A percentile compares a stretch with the other conserved stretches of the same genome.
Conservation (phyloP, 2,797 vertebrate species). For the Brachyrhaphis roseni region DNA sequence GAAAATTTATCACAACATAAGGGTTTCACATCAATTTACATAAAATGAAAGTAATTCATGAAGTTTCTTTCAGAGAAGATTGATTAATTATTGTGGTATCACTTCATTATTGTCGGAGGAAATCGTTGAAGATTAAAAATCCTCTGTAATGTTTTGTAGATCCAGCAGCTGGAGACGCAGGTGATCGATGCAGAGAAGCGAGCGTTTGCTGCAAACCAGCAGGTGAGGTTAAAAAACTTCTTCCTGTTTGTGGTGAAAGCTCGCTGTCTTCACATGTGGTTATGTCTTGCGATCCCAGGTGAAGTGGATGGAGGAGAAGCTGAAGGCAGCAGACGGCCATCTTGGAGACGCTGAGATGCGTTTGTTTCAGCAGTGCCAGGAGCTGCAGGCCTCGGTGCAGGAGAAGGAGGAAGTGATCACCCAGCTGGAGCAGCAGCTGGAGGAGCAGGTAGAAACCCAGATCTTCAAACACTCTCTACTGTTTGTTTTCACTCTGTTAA, state of each 20-base stretch:
- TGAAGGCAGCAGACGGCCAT: conserved; percentile 89
- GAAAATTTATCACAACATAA: too few species aligned
- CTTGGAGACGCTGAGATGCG: conserved; percentile 88
- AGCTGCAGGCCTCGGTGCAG: conserved; percentile 87
- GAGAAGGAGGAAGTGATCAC: conserved; percentile 91
- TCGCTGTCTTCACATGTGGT: background rate
- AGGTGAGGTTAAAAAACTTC: conserved; percentile 77
- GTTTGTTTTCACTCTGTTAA: too few species aligned
- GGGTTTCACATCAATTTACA: too few species aligned
- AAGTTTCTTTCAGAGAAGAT: background rate
- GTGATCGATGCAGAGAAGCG: conserved; percentile 91
- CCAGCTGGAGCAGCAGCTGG: conserved; percentile 90
- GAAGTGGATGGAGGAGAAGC: conserved; percentile 96
- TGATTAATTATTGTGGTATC: background rate
- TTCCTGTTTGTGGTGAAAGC: background rate
- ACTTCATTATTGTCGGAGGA: background rate
- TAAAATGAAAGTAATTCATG: background rate
- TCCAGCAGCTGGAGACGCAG: conserved; percentile 95
- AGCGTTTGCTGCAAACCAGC: conserved; percentile 91
- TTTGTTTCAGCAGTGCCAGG: conserved; percentile 91
- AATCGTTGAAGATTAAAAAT: background rate
- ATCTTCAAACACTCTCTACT: too few species aligned
- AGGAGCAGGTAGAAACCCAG: conserved; percentile 87
- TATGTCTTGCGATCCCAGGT: conserved; percentile 75
- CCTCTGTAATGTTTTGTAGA: conserved; percentile 74